Evolutionary conservation across 2,888 invertebrate genomes (phyloP).

Genomic region (Stenchaetothrips biformis): DNA sequence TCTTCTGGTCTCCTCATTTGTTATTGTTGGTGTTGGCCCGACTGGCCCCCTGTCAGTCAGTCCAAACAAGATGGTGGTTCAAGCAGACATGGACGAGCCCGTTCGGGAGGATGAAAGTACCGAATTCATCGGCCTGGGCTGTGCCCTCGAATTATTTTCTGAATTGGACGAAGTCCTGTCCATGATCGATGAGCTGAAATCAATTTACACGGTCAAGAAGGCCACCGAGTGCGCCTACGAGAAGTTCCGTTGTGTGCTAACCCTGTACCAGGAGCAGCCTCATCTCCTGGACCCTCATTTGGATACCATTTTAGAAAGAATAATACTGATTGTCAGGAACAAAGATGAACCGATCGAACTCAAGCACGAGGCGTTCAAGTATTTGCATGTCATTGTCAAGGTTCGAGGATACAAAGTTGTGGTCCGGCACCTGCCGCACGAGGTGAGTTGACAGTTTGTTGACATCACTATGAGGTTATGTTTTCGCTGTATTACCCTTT

Average conservation of each 20-base stretch:
- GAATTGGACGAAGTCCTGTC: constrained; percentile 70
- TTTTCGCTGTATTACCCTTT: not conserved
- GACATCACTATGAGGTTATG: constrained; percentile 18
- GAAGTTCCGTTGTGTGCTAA: constrained; percentile 66
- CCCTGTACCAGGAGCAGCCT: constrained; percentile 91
- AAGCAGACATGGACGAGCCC: constrained; percentile 8
- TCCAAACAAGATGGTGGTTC: constrained; percentile 26
- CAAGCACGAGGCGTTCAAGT: constrained; percentile 74
- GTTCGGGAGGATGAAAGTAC: constrained; percentile 29
- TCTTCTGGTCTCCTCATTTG: too few species aligned
- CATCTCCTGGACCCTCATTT: constrained; percentile 86
- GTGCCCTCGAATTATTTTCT: constrained; percentile 66
- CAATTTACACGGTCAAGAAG: constrained; percentile 49
- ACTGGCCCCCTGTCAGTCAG: not conserved
- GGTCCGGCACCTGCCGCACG: constrained; percentile 87
- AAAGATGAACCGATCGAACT: constrained; percentile 52
- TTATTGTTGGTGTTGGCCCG: too few species aligned
- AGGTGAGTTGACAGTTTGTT: constrained; percentile 53
- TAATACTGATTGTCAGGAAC: constrained; percentile 65
- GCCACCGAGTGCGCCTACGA: constrained; percentile 63
- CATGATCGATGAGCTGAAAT: constrained; percentile 67
- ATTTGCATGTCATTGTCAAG: constrained; percentile 75
- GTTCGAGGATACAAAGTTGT: constrained; percentile 89
- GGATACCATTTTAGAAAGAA: constrained; percentile 64
- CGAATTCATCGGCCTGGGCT: constrained; percentile 50